These are phyloP conservation scores for Sebastes melanostomus DNA, from an alignment of 2,797 vertebrate species.

Conservation along the genomic window DNA sequence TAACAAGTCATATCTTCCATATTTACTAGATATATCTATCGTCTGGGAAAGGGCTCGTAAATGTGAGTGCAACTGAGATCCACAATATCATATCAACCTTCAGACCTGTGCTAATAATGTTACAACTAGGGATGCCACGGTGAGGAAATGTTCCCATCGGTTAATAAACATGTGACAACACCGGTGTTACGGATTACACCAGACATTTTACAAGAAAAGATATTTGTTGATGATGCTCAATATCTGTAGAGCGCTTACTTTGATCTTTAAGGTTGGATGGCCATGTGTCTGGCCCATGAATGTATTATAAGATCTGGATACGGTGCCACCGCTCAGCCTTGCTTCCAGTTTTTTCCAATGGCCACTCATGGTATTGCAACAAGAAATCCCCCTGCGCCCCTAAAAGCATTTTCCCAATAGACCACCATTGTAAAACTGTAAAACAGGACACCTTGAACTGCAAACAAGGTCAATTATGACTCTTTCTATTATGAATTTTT, in stretches of 20 bases:
- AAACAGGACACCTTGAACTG: too few species aligned
- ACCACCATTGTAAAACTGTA: too few species aligned
- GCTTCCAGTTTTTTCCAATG: not conserved
- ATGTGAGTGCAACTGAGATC: not conserved
- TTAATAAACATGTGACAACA: not conserved
- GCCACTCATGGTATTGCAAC: not conserved
- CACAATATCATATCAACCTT: not conserved
- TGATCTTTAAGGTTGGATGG: not conserved
- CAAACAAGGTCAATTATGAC: too few species aligned
- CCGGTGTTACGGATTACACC: not conserved
- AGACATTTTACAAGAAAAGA: not conserved
- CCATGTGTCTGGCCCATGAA: rapidly evolving
- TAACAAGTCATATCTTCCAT: not conserved
- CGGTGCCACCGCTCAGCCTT: not conserved
- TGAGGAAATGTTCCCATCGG: not conserved
- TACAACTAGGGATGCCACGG: not conserved
- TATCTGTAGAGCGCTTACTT: not conserved
- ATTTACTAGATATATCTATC: not conserved
- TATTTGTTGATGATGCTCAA: not conserved
- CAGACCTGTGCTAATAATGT: not conserved
- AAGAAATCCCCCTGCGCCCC: not conserved
- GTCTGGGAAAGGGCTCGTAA: not conserved
- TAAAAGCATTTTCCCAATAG: not conserved
- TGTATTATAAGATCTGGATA: not conserved
- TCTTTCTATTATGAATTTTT: too few species aligned